Percentiles rank a stretch among this genome's conserved stretches.
These are phyloP conservation scores for Crenichthys baileyi DNA, from an alignment of 2,797 vertebrate genomes.

Conservation along the genomic window DNA sequence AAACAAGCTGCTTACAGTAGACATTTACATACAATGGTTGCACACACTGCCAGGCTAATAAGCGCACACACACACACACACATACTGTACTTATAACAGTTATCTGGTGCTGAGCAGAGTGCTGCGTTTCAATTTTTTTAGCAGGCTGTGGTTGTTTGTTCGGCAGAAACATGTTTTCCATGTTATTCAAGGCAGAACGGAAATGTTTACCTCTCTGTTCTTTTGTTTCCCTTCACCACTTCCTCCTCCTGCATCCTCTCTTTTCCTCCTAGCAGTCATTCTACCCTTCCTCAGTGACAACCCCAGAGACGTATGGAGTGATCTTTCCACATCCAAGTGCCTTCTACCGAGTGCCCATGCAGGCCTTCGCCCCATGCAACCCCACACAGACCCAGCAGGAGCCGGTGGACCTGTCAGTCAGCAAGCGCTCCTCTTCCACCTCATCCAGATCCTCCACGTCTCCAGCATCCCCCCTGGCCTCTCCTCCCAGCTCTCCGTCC, in stretches of 20 bases:
- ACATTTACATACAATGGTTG: conserved; percentile 77
- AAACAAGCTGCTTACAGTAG: conserved; percentile 66
- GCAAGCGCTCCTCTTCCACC: conserved; percentile 88
- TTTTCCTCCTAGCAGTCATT: conserved; percentile 80
- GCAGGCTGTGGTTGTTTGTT: conserved; percentile 58
- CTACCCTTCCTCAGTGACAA: conserved; percentile 88
- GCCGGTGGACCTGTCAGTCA: conserved; percentile 94
- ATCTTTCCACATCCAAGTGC: conserved; percentile 82
- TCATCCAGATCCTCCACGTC: conserved; percentile 79
- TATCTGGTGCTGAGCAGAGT: conserved; percentile 37
- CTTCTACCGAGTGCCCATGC: conserved; percentile 63
- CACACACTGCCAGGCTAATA: conserved; percentile 58
- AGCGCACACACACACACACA: conserved; percentile 34
- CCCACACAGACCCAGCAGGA: conserved; percentile 88
- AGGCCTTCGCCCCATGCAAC: conserved; percentile 69
- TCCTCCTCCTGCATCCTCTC: conserved; percentile 60
- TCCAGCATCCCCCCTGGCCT: conserved; percentile 61
- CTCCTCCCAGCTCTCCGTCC: conserved; percentile 80
- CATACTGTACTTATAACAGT: conserved; percentile 30
- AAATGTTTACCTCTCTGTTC: conserved; percentile 62
- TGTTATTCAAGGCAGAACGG: conserved; percentile 52
- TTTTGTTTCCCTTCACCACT: conserved; percentile 52
- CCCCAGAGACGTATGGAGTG: conserved; percentile 84
- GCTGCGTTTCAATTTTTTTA: conserved; percentile 41
- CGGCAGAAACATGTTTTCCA: conserved; percentile 62